Base-by-base conservation (phyloP, 1,140 invertebrate species). In the Nilaparvata lugens region DNA sequence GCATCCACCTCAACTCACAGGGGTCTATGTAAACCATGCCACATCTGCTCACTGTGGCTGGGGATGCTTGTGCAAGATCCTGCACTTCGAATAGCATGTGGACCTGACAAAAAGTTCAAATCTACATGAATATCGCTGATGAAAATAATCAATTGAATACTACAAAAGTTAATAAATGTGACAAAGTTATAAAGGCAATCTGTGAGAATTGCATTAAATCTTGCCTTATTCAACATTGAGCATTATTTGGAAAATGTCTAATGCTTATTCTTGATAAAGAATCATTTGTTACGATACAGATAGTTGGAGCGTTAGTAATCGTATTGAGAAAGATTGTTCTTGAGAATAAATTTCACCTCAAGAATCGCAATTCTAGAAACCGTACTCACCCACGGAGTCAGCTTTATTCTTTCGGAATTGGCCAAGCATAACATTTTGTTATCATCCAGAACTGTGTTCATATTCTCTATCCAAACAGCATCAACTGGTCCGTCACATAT, bases 381-480 rank as follows among this genome's bases (percentile, higher is more conserved):
- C 4, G 24, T 43, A 52, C 56, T 58, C 14, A 73, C 70, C 68
- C 70, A 87, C 0, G 86, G 81, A 0, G 87, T 88, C 6, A 95
- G 80, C 73, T 93, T 93, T 40, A 96, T 95, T 62, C 92, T 83
- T 71, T 96, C 93, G 2, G 88, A 91, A 74, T 91, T 91, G 4
- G 89, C 86, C 3, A 92, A 71, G 66, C 89, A 93, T 0, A 93
- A 73, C 86, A 94, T 95, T 76, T 95, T 95, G 72, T 95, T 95
- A 71, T 96, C 93, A 70, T 96, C 94, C 6, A 96, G 75, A 2
- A 91, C 88, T 0, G 92, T 95, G 72, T 96, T 95, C 81, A 97
- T 85, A 73, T 95, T 95, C 74, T 96, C 93, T 52, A 96, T 94
- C 93, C 93, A 97, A 2, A 95, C 85, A 6, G 92, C 91, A 74